Percentiles rank a stretch among this genome's conserved stretches.
Evolutionary conservation across 2,888 invertebrate species (phyloP).

Genomic region (Xylocampa areola): DNA sequence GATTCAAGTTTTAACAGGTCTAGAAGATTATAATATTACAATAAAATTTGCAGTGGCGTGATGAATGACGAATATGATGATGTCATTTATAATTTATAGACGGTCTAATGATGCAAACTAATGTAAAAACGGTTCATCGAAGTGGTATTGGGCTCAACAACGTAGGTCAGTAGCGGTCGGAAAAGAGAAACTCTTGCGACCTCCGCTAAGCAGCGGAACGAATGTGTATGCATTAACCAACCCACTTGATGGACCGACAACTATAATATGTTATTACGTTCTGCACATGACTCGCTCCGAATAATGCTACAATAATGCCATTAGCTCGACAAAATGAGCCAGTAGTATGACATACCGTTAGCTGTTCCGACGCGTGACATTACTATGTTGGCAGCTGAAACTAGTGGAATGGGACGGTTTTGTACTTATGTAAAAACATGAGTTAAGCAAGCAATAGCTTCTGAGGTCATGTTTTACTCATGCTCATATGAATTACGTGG

Average conservation of each 20-base stretch:
- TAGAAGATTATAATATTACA: not conserved
- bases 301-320: constrained; percentile 66
- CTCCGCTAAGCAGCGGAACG: constrained; percentile 64
- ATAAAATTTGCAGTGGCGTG: constrained; percentile 17
- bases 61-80: constrained; percentile 21
- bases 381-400: constrained; percentile 39
- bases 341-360: constrained; percentile 56
- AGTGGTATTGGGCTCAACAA: constrained; percentile 37
- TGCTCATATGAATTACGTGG: constrained; percentile 34
- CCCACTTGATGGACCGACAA: constrained; percentile 59
- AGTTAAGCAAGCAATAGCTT: too few species aligned
- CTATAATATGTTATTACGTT: constrained; percentile 48
- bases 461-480: constrained; percentile 50
- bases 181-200: constrained; percentile 62
- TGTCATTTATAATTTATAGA: constrained; percentile 13
- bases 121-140: constrained; percentile 20
- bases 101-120: constrained; percentile 1
- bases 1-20: not conserved
- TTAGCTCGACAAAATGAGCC: constrained; percentile 58
- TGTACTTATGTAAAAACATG: constrained; percentile 31
- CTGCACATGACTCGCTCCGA: constrained; percentile 65
- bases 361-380: constrained; percentile 50
- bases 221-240: constrained; percentile 67
- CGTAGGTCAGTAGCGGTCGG: constrained; percentile 61
- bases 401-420: constrained; percentile 34